Conservation (phyloP, 1,140 invertebrate species). For the Dendrolimus kikuchii region DNA sequence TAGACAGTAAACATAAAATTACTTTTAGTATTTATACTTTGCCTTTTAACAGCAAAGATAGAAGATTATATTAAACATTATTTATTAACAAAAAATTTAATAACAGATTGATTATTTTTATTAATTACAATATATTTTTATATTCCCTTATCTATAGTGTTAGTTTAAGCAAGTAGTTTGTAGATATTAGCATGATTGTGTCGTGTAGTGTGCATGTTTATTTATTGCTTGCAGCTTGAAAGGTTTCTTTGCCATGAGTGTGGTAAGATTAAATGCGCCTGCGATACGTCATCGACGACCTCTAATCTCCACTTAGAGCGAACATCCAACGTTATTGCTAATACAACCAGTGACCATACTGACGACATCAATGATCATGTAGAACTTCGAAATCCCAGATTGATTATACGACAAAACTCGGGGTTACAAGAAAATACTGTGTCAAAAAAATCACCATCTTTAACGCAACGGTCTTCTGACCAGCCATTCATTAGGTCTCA, state of each 20-base stretch:
- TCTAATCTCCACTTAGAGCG: conserved; percentile 10
- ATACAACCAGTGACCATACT: conserved; percentile 11
- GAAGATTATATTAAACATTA: too few relatives aligned
- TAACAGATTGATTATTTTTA: background rate
- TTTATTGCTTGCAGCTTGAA: conserved; percentile 75
- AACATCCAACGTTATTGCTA: conserved; percentile 13
- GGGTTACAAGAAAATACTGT: conserved; percentile 28
- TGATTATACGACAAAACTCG: conserved; percentile 31
- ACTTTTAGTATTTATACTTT: too few relatives aligned
- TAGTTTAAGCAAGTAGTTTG: background rate
- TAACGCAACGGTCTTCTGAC: conserved; percentile 34
- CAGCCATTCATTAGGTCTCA: conserved; percentile 40
- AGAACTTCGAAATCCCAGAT: conserved; percentile 35
- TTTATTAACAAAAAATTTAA: too few relatives aligned
- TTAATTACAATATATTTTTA: background rate
- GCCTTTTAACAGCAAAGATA: too few relatives aligned
- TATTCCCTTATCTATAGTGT: too few relatives aligned
- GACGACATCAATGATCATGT: conserved; percentile 18
- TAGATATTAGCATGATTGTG: conserved; percentile 20
- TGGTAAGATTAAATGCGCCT: conserved; percentile 74
- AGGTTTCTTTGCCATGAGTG: conserved; percentile 75
- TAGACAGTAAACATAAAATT: too few relatives aligned
- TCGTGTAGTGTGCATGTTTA: conserved; percentile 63
- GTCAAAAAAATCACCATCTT: conserved; percentile 21
- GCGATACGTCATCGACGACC: conserved; percentile 32